phyloP scores from a whole-genome alignment of 2,113 vertebrate genomes.

The Sorex araneus region DNA sequence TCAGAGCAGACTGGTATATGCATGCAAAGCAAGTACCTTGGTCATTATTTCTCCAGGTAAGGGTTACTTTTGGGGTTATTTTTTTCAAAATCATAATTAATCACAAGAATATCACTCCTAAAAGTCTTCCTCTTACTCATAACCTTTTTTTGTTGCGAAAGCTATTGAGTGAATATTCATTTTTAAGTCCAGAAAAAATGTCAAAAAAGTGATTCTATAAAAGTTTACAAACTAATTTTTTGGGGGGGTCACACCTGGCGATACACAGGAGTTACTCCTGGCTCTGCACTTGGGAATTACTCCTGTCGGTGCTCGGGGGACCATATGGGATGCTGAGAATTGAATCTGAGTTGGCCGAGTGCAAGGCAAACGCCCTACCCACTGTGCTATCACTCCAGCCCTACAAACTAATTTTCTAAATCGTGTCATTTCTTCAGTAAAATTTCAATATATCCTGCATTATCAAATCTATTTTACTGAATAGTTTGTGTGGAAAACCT shows the following conservation, averaged over 20 bases:
- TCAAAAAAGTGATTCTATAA: background rate
- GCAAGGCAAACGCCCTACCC: too few species aligned
- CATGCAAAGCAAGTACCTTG: background rate
- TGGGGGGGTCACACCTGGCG: too few species aligned
- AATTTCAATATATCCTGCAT: background rate
- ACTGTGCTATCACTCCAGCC: too few species aligned
- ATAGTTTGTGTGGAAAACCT: background rate
- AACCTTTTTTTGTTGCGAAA: constrained; percentile 47
- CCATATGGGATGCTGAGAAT: too few species aligned
- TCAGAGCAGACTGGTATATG: too few species aligned
- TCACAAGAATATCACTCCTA: constrained; percentile 1
- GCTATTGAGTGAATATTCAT: background rate
- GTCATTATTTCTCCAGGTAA: constrained; percentile 70
- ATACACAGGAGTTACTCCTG: too few species aligned
- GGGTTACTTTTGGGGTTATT: background rate
- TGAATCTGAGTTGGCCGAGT: too few species aligned
- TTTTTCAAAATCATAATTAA: background rate
- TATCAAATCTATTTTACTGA: background rate
- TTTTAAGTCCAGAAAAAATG: background rate
- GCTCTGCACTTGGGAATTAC: too few species aligned
- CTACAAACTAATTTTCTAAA: too few species aligned
- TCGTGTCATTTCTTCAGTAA: background rate
- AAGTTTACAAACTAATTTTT: constrained; percentile 18
- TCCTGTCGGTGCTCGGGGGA: too few species aligned
- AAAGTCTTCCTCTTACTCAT: background rate